A percentile compares a stretch with the other conserved stretches of the same genome.
phyloP scores from a whole-genome alignment of 1,140 invertebrate species.

The Lepidotrigona ventralis region DNA sequence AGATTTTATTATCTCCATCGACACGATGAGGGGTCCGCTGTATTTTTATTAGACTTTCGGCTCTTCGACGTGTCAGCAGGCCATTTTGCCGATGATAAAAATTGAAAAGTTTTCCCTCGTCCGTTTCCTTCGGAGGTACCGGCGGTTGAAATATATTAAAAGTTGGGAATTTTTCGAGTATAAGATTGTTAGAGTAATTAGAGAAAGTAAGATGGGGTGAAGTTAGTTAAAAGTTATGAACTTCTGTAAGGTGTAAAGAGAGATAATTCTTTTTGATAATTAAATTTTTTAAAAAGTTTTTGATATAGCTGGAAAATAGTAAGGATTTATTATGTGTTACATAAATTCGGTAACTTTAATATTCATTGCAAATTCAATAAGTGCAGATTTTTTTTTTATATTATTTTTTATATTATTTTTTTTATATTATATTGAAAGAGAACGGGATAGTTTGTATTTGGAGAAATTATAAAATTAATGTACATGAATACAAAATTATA shows the following conservation, averaged over 20 bases:
- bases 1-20: neutral
- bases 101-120: neutral
- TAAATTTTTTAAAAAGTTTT: neutral
- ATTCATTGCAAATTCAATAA: neutral
- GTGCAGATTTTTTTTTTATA: neutral
- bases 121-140: neutral
- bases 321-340: no score
- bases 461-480: no score
- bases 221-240: neutral
- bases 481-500: no score
- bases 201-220: neutral
- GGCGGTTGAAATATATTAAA: neutral
- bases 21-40: neutral
- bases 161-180: neutral
- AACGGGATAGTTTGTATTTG: no score
- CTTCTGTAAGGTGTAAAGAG: neutral
- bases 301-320: neutral
- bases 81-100: neutral
- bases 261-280: neutral
- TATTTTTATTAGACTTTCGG: neutral
- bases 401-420: neutral
- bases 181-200: neutral
- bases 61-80: neutral
- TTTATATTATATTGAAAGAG: neutral
- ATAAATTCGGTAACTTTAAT: neutral